Percentiles rank a stretch among this genome's conserved stretches.
Evolutionary conservation across 1,140 invertebrate species (phyloP).

Genomic region (Antheraea pernyi): DNA sequence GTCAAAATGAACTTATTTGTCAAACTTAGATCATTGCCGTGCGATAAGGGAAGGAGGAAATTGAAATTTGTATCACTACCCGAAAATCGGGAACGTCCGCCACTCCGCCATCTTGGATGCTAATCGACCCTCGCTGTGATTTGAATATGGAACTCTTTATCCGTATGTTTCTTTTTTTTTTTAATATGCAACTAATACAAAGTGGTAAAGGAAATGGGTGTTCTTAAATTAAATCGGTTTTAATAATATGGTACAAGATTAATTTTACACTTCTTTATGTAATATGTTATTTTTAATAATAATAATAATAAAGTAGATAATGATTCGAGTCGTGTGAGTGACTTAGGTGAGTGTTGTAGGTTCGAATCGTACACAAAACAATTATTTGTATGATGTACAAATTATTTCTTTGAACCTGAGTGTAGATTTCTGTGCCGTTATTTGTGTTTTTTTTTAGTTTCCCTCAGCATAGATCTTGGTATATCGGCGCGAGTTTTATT

Average conservation of each 20-base stretch:
- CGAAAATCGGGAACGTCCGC: conserved; percentile 59
- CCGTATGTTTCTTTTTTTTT: conserved; percentile 58
- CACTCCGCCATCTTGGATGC: conserved; percentile 67
- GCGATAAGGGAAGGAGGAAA: conserved; percentile 70
- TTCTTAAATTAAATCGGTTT: conserved; percentile 29
- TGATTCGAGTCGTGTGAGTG: no score
- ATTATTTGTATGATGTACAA: no score
- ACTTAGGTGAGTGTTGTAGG: no score
- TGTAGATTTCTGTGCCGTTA: no score
- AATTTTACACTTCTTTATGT: not conserved
- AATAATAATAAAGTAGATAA: no score
- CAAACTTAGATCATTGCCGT: conserved; percentile 66
- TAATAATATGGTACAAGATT: conserved; percentile 16
- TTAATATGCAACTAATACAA: conserved; percentile 21
- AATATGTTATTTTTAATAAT: no score
- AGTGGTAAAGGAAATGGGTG: conserved; percentile 20
- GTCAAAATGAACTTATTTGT: conserved; percentile 76
- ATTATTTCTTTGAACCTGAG: no score
- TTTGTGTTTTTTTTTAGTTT: no score
- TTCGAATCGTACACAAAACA: no score
- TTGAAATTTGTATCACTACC: conserved; percentile 73
- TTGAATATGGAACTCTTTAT: conserved; percentile 72
- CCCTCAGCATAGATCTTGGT: no score
- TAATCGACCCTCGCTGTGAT: conserved; percentile 60
- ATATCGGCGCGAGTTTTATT: no score